These are phyloP conservation scores for Embiotoca jacksoni DNA, from an alignment of 2,113 vertebrate species.

Conservation along the genomic window DNA sequence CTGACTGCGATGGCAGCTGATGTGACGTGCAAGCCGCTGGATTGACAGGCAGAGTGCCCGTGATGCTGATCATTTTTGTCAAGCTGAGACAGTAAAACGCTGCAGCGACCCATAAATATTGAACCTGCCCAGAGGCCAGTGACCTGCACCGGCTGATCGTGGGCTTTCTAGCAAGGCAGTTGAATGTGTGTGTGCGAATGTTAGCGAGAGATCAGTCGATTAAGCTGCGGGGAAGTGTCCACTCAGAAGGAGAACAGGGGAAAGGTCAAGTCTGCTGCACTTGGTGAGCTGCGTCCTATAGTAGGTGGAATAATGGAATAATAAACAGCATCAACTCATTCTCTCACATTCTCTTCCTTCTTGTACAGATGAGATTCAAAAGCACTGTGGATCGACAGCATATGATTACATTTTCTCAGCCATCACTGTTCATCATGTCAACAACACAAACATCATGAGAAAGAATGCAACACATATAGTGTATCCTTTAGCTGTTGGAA, in stretches of 20 bases:
- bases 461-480: too few species aligned
- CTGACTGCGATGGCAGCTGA: slow-evolving; percentile 37
- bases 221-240: slow-evolving; percentile 40
- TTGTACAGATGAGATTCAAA: slow-evolving; percentile 1
- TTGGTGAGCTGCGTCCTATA: slow-evolving; percentile 7
- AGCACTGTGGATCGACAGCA: background rate
- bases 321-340: slow-evolving; percentile 8
- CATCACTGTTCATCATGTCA: slow-evolving; percentile 9
- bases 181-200: slow-evolving; percentile 28
- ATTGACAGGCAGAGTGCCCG: slow-evolving; percentile 63
- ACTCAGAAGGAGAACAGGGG: slow-evolving; percentile 8
- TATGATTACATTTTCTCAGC: background rate
- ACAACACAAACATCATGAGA: too few species aligned
- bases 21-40: slow-evolving; percentile 45
- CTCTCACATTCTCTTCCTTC: background rate
- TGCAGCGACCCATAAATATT: slow-evolving; percentile 72
- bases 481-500: too few species aligned
- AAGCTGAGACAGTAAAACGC: slow-evolving; percentile 68
- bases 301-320: slow-evolving; percentile 30
- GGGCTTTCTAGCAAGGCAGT: slow-evolving; percentile 36
- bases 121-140: slow-evolving; percentile 65
- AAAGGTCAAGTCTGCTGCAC: slow-evolving; percentile 43
- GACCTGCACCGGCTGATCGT: slow-evolving; percentile 55
- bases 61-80: slow-evolving; percentile 74
- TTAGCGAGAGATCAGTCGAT: slow-evolving; percentile 24